phyloP scores from a whole-genome alignment of 1,140 invertebrate genomes.

The Drosophila funebris region DNA sequence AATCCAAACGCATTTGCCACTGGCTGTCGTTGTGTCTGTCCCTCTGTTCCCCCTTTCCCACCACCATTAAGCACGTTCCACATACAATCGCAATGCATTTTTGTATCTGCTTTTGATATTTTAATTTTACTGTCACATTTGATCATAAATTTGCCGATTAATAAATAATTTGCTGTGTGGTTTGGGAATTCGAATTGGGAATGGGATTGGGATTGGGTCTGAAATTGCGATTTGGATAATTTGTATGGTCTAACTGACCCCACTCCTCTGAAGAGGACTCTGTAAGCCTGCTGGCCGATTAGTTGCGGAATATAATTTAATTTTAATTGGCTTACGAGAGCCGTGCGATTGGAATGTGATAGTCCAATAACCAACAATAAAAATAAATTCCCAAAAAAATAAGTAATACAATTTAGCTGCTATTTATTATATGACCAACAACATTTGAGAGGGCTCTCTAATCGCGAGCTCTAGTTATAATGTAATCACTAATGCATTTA shows the following conservation, averaged over 20 bases:
- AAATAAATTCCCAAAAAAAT: too few species aligned
- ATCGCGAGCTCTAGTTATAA: background rate
- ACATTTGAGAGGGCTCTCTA: background rate
- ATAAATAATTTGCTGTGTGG: constrained; percentile 55
- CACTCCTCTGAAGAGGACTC: constrained; percentile 8
- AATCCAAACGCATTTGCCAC: constrained; percentile 55
- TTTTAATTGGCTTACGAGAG: constrained; percentile 32
- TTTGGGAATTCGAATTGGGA: background rate
- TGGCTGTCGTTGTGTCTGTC: background rate
- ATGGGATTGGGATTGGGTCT: background rate
- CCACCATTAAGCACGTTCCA: constrained; percentile 47
- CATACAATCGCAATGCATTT: constrained; percentile 17
- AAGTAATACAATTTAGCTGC: constrained; percentile 5
- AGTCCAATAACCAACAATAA: background rate
- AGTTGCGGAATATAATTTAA: constrained; percentile 44
- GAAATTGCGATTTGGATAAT: constrained; percentile 10
- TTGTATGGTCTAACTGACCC: background rate
- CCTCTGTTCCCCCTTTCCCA: too few species aligned
- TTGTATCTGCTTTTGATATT: constrained; percentile 76
- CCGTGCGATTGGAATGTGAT: background rate
- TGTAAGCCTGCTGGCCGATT: constrained; percentile 22
- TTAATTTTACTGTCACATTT: constrained; percentile 79
- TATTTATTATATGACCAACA: background rate
- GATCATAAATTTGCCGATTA: constrained; percentile 79
- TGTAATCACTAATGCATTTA: background rate